phyloP scores from a whole-genome alignment of 2,888 invertebrate genomes.

The Harmothoe impar region DNA sequence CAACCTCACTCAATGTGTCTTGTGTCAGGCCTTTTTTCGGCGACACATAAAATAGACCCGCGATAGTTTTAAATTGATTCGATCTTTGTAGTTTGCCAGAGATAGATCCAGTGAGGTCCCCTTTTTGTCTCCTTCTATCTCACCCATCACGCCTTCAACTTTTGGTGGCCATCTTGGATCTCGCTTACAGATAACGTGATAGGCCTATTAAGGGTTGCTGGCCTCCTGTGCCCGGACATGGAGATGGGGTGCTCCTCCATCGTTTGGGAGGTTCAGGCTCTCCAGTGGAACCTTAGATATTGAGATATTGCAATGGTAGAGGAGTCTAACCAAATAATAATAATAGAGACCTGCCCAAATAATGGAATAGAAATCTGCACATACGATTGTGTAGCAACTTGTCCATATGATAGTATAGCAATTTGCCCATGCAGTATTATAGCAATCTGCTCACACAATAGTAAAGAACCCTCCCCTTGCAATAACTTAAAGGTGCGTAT shows the following conservation, averaged over 20 bases:
- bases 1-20: background rate
- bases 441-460: too few species aligned
- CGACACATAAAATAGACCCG: background rate
- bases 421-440: too few species aligned
- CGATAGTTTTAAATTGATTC: constrained; percentile 18
- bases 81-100: background rate
- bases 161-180: constrained; percentile 23
- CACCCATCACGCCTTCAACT: background rate
- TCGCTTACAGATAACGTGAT: background rate
- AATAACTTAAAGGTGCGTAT: too few species aligned
- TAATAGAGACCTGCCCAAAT: too few species aligned
- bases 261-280: too few species aligned
- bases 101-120: background rate
- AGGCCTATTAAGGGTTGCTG: background rate
- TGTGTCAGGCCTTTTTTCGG: background rate
- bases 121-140: background rate
- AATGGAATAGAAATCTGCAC: too few species aligned
- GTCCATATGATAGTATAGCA: too few species aligned
- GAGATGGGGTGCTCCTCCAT: background rate
- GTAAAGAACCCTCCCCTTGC: too few species aligned
- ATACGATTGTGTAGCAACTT: too few species aligned
- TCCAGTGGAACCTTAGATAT: too few species aligned
- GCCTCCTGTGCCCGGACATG: background rate
- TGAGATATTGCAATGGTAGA: too few species aligned
- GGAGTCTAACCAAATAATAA: too few species aligned